Conservation (phyloP, 2,888 invertebrate species). For the Laothoe populi region DNA sequence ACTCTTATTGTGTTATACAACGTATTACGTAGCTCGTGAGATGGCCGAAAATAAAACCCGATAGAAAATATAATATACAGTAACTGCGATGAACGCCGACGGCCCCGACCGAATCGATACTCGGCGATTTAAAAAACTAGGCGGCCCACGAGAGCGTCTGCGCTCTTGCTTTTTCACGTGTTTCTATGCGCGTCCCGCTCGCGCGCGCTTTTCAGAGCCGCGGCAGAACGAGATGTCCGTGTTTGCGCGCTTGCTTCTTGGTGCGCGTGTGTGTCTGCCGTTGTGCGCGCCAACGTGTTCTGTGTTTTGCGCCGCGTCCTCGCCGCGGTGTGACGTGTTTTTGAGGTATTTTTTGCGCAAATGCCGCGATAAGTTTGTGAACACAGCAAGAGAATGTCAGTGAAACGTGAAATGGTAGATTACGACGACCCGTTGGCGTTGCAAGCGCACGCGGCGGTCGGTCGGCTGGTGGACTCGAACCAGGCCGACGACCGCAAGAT, state of each 20-base stretch:
- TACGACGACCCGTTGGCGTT: slow-evolving; percentile 23
- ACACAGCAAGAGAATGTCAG: slow-evolving; percentile 29
- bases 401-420: slow-evolving; percentile 22
- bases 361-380: slow-evolving; percentile 1
- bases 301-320: slow-evolving; percentile 55
- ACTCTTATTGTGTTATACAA: no score
- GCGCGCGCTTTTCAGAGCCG: slow-evolving; percentile 26
- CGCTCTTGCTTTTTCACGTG: slow-evolving; percentile 75
- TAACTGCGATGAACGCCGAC: neutral
- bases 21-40: slow-evolving; percentile 1
- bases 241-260: slow-evolving; percentile 63
- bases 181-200: slow-evolving; percentile 51
- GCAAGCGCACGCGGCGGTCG: slow-evolving; percentile 30
- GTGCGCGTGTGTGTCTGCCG: slow-evolving; percentile 78
- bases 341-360: slow-evolving; percentile 30
- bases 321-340: slow-evolving; percentile 57
- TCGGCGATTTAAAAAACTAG: slow-evolving; percentile 55
- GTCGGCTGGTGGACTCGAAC: slow-evolving; percentile 58
- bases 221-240: slow-evolving; percentile 55
- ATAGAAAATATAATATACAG: slow-evolving; percentile 31
- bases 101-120: slow-evolving; percentile 54
- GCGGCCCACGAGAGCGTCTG: slow-evolving; percentile 61
- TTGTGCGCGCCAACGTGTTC: slow-evolving; percentile 68
- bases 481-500: slow-evolving; percentile 77
- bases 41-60: slow-evolving; percentile 33